Evolutionary conservation across 2,113 vertebrate species (phyloP).

Genomic region (Percopsis transmontana): DNA sequence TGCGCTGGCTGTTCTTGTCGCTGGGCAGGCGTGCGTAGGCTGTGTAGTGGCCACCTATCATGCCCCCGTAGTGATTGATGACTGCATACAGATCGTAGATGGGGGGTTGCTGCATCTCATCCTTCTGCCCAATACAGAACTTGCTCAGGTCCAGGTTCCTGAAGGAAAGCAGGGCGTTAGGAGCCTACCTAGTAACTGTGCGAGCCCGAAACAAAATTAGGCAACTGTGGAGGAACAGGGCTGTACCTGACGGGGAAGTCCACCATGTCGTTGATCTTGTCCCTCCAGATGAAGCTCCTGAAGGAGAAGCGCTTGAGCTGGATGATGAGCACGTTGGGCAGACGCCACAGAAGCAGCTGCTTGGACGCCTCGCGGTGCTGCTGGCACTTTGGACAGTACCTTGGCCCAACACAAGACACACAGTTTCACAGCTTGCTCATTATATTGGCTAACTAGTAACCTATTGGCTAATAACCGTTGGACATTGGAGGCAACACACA

Average conservation of each 20-base stretch:
- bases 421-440: neutral
- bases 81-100: slow-evolving; percentile 96
- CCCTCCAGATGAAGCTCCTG: slow-evolving; percentile 98
- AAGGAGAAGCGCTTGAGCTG: slow-evolving; percentile 99
- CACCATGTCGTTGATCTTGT: slow-evolving; percentile 99
- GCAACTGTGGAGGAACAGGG: neutral
- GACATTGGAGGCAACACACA: too few relatives aligned
- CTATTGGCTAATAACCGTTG: too few relatives aligned
- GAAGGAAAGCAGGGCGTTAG: neutral
- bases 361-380: slow-evolving; percentile 97
- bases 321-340: slow-evolving; percentile 95
- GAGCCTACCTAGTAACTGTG: neutral
- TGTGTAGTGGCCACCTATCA: slow-evolving; percentile 99
- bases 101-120: slow-evolving; percentile 90
- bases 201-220: neutral
- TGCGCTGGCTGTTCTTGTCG: slow-evolving; percentile 97
- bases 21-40: slow-evolving; percentile 92
- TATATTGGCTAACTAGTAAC: too few relatives aligned
- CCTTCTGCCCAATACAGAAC: slow-evolving; percentile 97
- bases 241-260: slow-evolving; percentile 94
- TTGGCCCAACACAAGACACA: slow-evolving; percentile 32
- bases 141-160: slow-evolving; percentile 96
- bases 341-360: slow-evolving; percentile 93
- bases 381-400: slow-evolving; percentile 98
- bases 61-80: slow-evolving; percentile 98